These are phyloP conservation scores for Xiphophorus hellerii DNA, from an alignment of 2,113 vertebrate genomes.

Conservation along the genomic window DNA sequence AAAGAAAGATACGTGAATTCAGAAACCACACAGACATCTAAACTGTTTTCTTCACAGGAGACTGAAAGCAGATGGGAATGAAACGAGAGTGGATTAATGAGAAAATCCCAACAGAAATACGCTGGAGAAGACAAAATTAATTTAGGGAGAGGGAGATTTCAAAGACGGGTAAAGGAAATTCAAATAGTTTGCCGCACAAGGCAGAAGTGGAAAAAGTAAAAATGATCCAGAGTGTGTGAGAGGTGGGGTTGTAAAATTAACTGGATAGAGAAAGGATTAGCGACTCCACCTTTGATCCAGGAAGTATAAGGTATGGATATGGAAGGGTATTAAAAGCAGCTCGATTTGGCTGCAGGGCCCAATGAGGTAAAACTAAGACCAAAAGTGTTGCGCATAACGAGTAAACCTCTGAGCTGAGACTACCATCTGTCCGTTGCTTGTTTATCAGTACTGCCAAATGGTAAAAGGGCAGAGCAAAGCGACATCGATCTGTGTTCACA, in stretches of 20 bases:
- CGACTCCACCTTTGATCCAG: constrained; percentile 18
- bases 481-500: constrained; percentile 81
- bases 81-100: constrained; percentile 19
- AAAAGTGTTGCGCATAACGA: constrained; percentile 17
- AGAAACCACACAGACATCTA: neutral
- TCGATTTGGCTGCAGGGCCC: constrained; percentile 18
- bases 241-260: constrained; percentile 53
- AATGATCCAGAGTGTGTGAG: constrained; percentile 10
- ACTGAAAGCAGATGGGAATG: constrained; percentile 7
- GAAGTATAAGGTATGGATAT: constrained; percentile 17
- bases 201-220: constrained; percentile 43
- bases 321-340: constrained; percentile 25
- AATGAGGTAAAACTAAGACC: constrained; percentile 37
- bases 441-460: constrained; percentile 57
- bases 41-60: neutral
- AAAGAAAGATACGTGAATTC: constrained; percentile 9
- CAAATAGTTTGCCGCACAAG: constrained; percentile 27
- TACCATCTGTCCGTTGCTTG: constrained; percentile 51
- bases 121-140: constrained; percentile 40
- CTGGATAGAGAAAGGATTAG: constrained; percentile 44
- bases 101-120: constrained; percentile 29
- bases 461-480: constrained; percentile 75
- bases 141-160: constrained; percentile 34
- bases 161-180: constrained; percentile 35
- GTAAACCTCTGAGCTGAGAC: constrained; percentile 26